These are phyloP conservation scores for Eretmodus cyanostictus DNA, from an alignment of 2,113 vertebrate genomes.

Conservation along the genomic window DNA sequence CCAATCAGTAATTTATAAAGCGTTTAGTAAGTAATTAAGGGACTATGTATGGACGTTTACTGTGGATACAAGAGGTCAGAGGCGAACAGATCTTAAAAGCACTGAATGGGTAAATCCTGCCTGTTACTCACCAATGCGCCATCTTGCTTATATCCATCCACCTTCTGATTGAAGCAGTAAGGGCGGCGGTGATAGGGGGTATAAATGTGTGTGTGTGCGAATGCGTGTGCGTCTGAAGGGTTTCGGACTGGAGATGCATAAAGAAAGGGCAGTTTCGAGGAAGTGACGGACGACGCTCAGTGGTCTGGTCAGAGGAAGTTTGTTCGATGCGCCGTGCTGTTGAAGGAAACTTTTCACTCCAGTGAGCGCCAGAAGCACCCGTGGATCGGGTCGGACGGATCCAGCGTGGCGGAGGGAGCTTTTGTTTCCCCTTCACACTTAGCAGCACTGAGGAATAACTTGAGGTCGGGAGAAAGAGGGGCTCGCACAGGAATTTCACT, in stretches of 20 bases:
- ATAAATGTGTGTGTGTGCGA: neutral
- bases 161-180: neutral
- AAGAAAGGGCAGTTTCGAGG: slow-evolving; percentile 61
- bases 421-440: neutral
- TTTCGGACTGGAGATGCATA: slow-evolving; percentile 36
- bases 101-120: neutral
- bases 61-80: neutral
- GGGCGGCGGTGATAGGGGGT: slow-evolving; percentile 4
- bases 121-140: neutral
- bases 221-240: neutral
- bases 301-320: slow-evolving; percentile 74
- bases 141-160: slow-evolving; percentile 32
- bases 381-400: slow-evolving; percentile 35
- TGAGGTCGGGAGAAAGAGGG: slow-evolving; percentile 12
- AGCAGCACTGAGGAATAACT: slow-evolving; percentile 29
- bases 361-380: slow-evolving; percentile 32
- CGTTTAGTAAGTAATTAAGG: neutral
- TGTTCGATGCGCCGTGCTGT: slow-evolving; percentile 55
- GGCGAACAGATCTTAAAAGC: neutral
- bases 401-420: slow-evolving; percentile 24
- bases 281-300: slow-evolving; percentile 72
- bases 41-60: neutral
- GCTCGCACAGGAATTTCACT: slow-evolving; percentile 44
- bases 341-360: slow-evolving; percentile 65
- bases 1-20: neutral